Evolutionary conservation across 2,888 invertebrate genomes (phyloP), one percentile per base, ranked within the genome.

Genomic region (Stomorhina lunata): DNA sequence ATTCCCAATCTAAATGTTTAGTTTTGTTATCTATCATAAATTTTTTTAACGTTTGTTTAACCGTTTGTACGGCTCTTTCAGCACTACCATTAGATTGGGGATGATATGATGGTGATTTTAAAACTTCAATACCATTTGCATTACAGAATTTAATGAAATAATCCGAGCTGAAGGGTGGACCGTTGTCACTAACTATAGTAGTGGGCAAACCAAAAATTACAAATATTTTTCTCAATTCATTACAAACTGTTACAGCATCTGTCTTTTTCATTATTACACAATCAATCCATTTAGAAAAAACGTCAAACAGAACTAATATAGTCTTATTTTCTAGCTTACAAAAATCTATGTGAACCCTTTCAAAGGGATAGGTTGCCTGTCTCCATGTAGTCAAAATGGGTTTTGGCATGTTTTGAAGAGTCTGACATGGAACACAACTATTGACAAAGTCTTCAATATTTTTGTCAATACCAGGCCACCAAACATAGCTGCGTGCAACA

Each of bases 381-480:
- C 66, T 45, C 79, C 80, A 78, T 15, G 27, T 7, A 10, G 79
- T 66, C 17, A 77, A 73, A 22, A 66, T 37, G 1, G 68, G 43
- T 22, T 66, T 76, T 29, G n/a, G 27, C 1, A 27, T n/a, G 5
- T 57, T 76, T 34, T 68, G 66, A 25, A 17, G n/a, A 7, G 15
- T 34, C 15, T 55, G 55, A 66, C 66, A 84, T 9, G 66, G 34
- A n/a, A 53, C 15, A 76, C 87, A 88, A n/a, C 50, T 29, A 63
- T 81, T 85, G 2, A 86, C 83, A 17, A 63, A 82, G 1, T 77
- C 48, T 76, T 88, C 87, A 17, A 88, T 87, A 22, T 88, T 85
- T 2, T 81, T 48, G 69, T 89, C 86, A 25, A 88, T 80, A 7
- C 80, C 78, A 9, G 87, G 86, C 87, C 87, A 88, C 85, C 84